Percentiles rank a stretch among this genome's conserved stretches.
These are phyloP conservation scores for Lepidurus couesii DNA, from an alignment of 1,140 invertebrate species.

Conservation along the genomic window DNA sequence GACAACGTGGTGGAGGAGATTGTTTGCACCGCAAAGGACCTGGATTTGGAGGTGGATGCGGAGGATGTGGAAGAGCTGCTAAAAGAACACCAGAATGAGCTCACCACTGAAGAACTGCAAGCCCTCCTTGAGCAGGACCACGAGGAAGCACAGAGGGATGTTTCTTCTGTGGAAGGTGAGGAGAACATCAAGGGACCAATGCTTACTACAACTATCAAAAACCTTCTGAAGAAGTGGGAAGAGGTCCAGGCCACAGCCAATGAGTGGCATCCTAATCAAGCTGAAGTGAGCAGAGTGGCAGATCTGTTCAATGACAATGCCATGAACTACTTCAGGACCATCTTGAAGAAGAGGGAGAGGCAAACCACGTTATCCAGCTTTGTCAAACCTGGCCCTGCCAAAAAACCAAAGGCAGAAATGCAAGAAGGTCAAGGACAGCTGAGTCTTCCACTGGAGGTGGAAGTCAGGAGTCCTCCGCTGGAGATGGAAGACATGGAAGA, in stretches of 20 bases:
- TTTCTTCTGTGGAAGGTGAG: not conserved
- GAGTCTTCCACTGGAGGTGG: too few species aligned
- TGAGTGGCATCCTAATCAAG: not conserved
- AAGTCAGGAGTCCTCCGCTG: too few species aligned
- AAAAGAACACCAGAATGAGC: slow-evolving; percentile 39
- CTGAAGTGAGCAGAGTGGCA: too few species aligned
- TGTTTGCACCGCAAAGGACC: slow-evolving; percentile 40
- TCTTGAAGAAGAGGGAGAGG: too few species aligned
- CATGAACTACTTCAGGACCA: too few species aligned
- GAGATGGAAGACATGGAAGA: too few species aligned
- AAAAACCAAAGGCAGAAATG: too few species aligned
- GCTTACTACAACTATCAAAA: not conserved
- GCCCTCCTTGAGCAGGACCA: not conserved
- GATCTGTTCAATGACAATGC: too few species aligned
- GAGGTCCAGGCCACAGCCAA: not conserved
- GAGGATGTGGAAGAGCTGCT: slow-evolving; percentile 39
- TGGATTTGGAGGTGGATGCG: slow-evolving; percentile 40
- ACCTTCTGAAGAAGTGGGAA: not conserved
- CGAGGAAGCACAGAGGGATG: not conserved
- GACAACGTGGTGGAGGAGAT: slow-evolving; percentile 40
- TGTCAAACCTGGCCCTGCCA: too few species aligned
- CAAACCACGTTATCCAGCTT: too few species aligned
- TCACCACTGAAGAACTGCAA: slow-evolving; percentile 39
- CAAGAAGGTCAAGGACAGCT: too few species aligned
- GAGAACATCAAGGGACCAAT: not conserved